Conservation (phyloP, 2,888 invertebrate species). For the Caenorhabditis sp. region DNA sequence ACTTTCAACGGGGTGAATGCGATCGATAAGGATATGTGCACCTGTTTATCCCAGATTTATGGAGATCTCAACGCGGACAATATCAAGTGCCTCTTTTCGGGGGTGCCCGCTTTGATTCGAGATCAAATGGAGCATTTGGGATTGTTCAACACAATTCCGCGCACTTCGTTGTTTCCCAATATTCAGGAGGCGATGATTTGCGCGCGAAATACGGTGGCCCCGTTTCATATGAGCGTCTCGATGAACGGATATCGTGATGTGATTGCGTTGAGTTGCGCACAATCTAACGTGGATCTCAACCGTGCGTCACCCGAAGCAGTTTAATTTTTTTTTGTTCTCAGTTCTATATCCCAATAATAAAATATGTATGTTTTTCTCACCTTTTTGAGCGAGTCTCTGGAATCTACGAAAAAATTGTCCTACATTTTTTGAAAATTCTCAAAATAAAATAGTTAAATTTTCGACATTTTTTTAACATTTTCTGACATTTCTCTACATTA, state of each 20-base stretch:
- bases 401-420: not conserved
- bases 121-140: slow-evolving; percentile 46
- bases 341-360: slow-evolving; percentile 1
- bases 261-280: slow-evolving; percentile 56
- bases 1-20: slow-evolving; percentile 39
- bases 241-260: slow-evolving; percentile 61
- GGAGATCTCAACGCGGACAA: slow-evolving; percentile 54
- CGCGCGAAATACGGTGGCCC: slow-evolving; percentile 45
- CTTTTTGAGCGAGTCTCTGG: slow-evolving; percentile 17
- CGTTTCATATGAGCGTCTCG: slow-evolving; percentile 60
- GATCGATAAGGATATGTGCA: slow-evolving; percentile 45
- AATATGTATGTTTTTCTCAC: not conserved
- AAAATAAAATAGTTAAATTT: too few species aligned
- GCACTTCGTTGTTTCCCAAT: slow-evolving; percentile 48
- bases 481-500: too few species aligned
- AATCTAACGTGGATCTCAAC: slow-evolving; percentile 45
- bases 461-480: too few species aligned
- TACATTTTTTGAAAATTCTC: too few species aligned
- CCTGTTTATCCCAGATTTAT: slow-evolving; percentile 49
- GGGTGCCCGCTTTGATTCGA: slow-evolving; percentile 41
- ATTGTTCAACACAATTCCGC: slow-evolving; percentile 44
- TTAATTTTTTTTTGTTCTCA: slow-evolving; percentile 6
- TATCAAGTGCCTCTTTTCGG: slow-evolving; percentile 48
- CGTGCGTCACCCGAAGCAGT: slow-evolving; percentile 49
- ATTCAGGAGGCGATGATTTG: slow-evolving; percentile 49